Evolutionary conservation across 2,797 vertebrate genomes (phyloP).

Genomic region (Acrossocheilus wenchowensis): DNA sequence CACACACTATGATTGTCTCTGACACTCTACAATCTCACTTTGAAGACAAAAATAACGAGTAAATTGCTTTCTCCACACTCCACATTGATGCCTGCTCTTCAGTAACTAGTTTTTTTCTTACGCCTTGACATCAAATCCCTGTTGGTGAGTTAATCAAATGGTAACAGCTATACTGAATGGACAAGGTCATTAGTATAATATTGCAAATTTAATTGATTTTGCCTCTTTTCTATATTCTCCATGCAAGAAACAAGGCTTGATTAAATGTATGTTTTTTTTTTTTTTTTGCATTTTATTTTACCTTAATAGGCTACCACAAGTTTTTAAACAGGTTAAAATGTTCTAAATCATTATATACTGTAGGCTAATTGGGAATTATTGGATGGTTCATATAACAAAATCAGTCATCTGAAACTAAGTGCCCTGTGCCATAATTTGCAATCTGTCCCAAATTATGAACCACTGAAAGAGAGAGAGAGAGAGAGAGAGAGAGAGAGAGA

Average conservation of each 20-base stretch:
- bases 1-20: conserved; percentile 17
- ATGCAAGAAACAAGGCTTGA: neutral
- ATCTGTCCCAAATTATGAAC: neutral
- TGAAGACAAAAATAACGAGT: conserved; percentile 24
- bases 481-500: neutral
- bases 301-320: neutral
- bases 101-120: neutral
- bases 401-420: neutral
- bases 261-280: neutral
- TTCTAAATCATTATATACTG: too few relatives aligned
- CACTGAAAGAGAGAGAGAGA: neutral
- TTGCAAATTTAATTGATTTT: neutral
- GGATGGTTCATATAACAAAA: neutral
- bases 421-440: neutral
- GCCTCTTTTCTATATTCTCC: neutral
- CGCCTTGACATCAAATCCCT: neutral
- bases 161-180: neutral
- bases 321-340: neutral
- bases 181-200: neutral
- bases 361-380: neutral
- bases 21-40: conserved; percentile 30
- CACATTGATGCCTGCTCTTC: neutral
- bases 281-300: neutral
- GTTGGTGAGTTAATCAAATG: neutral
- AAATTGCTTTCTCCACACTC: conserved; percentile 32